A percentile compares a stretch with the other conserved stretches of the same genome.
phyloP scores from a whole-genome alignment of 2,888 invertebrate genomes.

The Microctonus aethiopoides region DNA sequence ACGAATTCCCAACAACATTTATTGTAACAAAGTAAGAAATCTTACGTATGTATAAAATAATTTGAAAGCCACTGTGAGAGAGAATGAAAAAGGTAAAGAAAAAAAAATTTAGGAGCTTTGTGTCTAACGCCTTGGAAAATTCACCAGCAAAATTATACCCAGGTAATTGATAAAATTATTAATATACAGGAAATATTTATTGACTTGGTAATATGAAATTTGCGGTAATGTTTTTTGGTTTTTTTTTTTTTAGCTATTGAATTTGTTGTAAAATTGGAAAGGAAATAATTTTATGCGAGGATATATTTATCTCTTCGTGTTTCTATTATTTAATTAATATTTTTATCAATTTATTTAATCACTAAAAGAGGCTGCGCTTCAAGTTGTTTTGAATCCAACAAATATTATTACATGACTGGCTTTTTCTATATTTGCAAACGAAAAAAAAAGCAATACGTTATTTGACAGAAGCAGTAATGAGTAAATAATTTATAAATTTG shows the following conservation, averaged over 20 bases:
- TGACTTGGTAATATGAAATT: neutral
- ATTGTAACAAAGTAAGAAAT: neutral
- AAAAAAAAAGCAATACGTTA: neutral
- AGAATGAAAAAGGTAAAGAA: neutral
- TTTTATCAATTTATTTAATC: neutral
- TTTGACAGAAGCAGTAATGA: neutral
- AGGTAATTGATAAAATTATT: neutral
- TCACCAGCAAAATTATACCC: neutral
- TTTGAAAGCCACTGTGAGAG: neutral
- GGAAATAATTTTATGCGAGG: neutral
- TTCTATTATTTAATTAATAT: neutral
- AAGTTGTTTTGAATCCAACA: neutral
- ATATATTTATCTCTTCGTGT: neutral
- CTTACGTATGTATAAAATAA: neutral
- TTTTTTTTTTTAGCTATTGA: neutral
- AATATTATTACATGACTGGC: constrained; percentile 12
- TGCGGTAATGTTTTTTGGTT: neutral
- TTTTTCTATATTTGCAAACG: constrained; percentile 12
- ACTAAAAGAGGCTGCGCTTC: neutral
- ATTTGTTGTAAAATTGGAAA: neutral
- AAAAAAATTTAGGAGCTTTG: neutral
- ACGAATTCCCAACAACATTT: too few species aligned
- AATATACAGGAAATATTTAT: neutral
- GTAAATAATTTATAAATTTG: neutral
- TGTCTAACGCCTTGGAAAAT: neutral